A percentile compares a stretch with the other conserved stretches of the same genome.
Conservation (phyloP, 2,797 vertebrate genomes). For the Centropyge bicolor region DNA sequence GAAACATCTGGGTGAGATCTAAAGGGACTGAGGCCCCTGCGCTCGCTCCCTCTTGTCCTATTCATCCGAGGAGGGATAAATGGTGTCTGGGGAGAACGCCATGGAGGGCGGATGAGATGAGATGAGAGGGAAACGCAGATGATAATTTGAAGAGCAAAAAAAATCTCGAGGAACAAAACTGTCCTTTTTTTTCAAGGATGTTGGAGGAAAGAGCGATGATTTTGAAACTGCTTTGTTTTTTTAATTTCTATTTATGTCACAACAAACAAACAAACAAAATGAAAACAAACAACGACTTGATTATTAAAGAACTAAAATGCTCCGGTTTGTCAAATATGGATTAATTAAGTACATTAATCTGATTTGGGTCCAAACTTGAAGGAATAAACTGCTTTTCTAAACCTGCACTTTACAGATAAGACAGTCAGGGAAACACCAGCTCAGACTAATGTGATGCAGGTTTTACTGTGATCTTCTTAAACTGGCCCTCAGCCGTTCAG, state of each 20-base stretch:
- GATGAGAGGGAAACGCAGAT: not conserved
- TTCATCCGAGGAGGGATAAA: constrained; percentile 40
- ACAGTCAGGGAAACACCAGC: not conserved
- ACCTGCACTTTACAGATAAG: not conserved
- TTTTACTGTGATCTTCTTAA: constrained; percentile 24
- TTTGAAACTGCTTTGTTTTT: not conserved
- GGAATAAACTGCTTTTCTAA: not conserved
- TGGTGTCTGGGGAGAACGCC: constrained; percentile 26
- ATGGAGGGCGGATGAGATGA: not conserved
- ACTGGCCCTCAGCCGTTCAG: constrained; percentile 5
- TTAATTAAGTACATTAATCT: not conserved
- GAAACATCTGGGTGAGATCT: constrained; percentile 72
- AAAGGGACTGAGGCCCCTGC: constrained; percentile 18
- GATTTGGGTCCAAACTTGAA: not conserved
- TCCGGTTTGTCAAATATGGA: not conserved
- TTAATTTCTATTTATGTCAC: not conserved
- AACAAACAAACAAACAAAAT: not conserved
- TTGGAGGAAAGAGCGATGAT: not conserved
- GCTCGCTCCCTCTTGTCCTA: constrained; percentile 17
- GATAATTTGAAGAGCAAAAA: not conserved
- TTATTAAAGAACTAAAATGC: not conserved
- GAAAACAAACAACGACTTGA: not conserved
- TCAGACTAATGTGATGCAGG: not conserved
- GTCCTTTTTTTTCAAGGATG: not conserved
- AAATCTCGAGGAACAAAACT: not conserved